Percentiles rank a stretch among this genome's conserved stretches.
Conservation (phyloP, 2,888 invertebrate genomes). For the Cetonia aurata region DNA sequence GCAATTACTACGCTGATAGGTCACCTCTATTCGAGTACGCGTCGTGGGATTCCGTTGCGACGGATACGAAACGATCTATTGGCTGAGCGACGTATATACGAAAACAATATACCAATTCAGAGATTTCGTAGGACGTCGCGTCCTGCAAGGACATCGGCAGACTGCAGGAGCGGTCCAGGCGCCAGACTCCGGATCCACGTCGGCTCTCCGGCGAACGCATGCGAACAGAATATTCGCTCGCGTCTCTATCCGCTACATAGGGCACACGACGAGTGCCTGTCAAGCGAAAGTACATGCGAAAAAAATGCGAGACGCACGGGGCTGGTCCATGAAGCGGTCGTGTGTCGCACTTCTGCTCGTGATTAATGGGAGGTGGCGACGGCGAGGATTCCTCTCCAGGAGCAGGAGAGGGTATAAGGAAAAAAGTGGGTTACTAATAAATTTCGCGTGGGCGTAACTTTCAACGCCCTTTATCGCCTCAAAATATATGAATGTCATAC, state of each 20-base stretch:
- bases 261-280: constrained; percentile 31
- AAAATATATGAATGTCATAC: constrained; percentile 6
- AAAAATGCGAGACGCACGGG: constrained; percentile 33
- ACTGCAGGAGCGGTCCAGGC: constrained; percentile 60
- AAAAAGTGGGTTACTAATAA: constrained; percentile 19
- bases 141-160: constrained; percentile 55
- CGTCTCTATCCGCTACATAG: constrained; percentile 8
- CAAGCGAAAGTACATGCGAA: constrained; percentile 27
- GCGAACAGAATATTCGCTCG: constrained; percentile 43
- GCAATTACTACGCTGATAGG: no score
- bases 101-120: constrained; percentile 1
- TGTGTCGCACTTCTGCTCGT: constrained; percentile 22
- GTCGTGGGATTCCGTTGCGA: not conserved
- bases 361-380: constrained; percentile 32
- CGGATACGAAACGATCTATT: not conserved
- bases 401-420: not conserved
- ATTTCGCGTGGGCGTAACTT: constrained; percentile 29
- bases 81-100: not conserved
- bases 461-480: constrained; percentile 13
- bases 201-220: constrained; percentile 48
- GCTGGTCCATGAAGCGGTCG: constrained; percentile 20
- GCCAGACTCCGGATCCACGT: constrained; percentile 55
- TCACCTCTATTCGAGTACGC: not conserved
- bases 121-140: constrained; percentile 45
- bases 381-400: constrained; percentile 7